Conservation (phyloP, 2,888 invertebrate genomes). For the Luperina nickerlii region DNA sequence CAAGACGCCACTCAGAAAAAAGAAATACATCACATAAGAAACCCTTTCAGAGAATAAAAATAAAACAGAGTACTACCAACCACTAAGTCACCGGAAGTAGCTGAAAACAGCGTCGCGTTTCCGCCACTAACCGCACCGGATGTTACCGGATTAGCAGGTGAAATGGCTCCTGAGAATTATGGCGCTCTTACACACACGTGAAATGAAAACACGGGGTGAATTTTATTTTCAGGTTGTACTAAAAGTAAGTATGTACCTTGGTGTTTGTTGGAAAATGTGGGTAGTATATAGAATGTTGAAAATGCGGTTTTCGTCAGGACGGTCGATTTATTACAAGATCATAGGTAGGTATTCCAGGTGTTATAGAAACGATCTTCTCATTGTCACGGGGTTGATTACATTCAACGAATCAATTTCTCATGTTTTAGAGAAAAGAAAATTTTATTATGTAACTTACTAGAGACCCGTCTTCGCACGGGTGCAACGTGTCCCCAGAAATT, state of each 20-base stretch:
- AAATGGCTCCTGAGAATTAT: slow-evolving; percentile 65
- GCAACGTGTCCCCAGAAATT: too few relatives aligned
- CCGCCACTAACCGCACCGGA: slow-evolving; percentile 69
- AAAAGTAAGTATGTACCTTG: slow-evolving; percentile 23
- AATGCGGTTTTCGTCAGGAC: not conserved
- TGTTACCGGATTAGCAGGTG: slow-evolving; percentile 65
- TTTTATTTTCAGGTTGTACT: slow-evolving; percentile 56
- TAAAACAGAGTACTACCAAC: slow-evolving; percentile 60
- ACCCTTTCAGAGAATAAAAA: slow-evolving; percentile 58
- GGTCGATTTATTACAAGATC: not conserved
- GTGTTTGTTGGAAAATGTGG: slow-evolving; percentile 8
- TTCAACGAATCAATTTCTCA: too few relatives aligned
- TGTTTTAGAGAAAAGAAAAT: too few relatives aligned
- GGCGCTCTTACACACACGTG: slow-evolving; percentile 57
- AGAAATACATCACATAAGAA: slow-evolving; percentile 18
- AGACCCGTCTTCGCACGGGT: not conserved
- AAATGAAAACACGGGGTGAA: slow-evolving; percentile 51
- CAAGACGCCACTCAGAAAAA: slow-evolving; percentile 17
- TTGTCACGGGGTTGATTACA: not conserved
- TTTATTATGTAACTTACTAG: not conserved
- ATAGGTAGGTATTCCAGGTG: not conserved
- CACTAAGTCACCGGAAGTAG: slow-evolving; percentile 75
- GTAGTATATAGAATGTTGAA: not conserved
- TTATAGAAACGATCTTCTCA: not conserved
- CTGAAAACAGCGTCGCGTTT: slow-evolving; percentile 75